Evolutionary conservation across 1,140 invertebrate genomes (phyloP), one percentile per base, ranked within the genome.

Genomic region (Tetramorium simillimum): DNA sequence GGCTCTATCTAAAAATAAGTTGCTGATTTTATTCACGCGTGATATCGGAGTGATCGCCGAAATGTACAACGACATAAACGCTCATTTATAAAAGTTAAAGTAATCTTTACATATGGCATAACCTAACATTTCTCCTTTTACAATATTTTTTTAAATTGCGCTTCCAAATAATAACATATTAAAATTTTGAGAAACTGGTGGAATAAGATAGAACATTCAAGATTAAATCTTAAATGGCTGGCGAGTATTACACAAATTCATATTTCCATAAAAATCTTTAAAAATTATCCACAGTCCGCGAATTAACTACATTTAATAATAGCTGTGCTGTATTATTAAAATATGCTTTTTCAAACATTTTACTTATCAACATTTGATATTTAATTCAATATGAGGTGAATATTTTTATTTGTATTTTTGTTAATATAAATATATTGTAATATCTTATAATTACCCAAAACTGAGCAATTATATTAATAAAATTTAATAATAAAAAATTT

Each of bases 11-110:
- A 37, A 69, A 40, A 9, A 37, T 14, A 12, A 72, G 65, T 21
- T 56, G 16, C 21, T 43, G 10, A 70, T 43, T 70, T 58, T 40
- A 81, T 70, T 81, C 58, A 72, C 40, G 21, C 51, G 6, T 81
- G 16, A 40, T 16, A 56, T 80, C 46, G 21, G 3, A 33, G 0
- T 18, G 3, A 40, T 1, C 7, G 10, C 9, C 5, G 4, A 24
- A 33, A 49, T 53, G n/a, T 56, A 7, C n/a, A 78, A 78, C 7
- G 3, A 0, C 9, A 4, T 7, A 16, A 40, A 43, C 16, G 14
- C 4, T 16, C 6, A 10, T 56, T 75, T 40, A 14, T 4, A 33
- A 65, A 21, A 58, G 43, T 43, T 46, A 16, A 9, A 46, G 33
- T 14, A 65, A 49, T 16, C n/a, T 62, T 62, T 62, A 62, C 16